Conservation (phyloP, 2,797 vertebrate genomes). For the Sebastes hubbsi region DNA sequence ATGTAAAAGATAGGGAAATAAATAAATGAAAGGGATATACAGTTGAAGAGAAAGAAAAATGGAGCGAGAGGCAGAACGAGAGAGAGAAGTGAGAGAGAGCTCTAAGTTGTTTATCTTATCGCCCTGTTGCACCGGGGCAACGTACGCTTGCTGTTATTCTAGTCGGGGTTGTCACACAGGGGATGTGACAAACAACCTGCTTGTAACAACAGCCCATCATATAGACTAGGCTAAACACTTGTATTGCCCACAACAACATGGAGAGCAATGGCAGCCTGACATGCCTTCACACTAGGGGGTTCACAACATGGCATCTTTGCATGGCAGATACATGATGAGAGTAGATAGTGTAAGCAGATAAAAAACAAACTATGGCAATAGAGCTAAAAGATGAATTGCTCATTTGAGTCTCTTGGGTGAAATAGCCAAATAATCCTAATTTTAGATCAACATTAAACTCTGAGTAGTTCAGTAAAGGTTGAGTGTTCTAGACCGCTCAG, state of each 20-base stretch:
- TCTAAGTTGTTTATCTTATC: constrained; percentile 32
- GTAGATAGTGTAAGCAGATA: not conserved
- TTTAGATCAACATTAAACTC: not conserved
- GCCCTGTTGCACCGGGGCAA: constrained; percentile 3
- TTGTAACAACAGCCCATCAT: constrained; percentile 15
- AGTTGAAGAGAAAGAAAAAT: not conserved
- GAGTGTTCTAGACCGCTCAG: not conserved
- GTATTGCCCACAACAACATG: not conserved
- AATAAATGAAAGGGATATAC: constrained; percentile 11
- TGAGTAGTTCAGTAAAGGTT: not conserved
- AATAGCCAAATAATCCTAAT: not conserved
- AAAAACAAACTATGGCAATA: not conserved
- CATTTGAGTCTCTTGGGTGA: not conserved
- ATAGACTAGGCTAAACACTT: constrained; percentile 2
- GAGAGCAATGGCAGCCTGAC: not conserved
- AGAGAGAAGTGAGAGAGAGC: not conserved
- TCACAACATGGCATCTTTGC: not conserved
- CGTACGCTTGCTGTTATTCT: constrained; percentile 23
- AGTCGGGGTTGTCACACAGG: constrained; percentile 48
- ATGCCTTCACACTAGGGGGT: not conserved
- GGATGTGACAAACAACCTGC: constrained; percentile 20
- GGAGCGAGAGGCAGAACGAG: not conserved
- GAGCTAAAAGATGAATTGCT: not conserved
- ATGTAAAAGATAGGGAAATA: not conserved
- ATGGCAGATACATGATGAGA: not conserved